A percentile compares a stretch with the other conserved stretches of the same genome.
phyloP scores from a whole-genome alignment of 1,140 invertebrate genomes.

The Conopomorpha cramerella region DNA sequence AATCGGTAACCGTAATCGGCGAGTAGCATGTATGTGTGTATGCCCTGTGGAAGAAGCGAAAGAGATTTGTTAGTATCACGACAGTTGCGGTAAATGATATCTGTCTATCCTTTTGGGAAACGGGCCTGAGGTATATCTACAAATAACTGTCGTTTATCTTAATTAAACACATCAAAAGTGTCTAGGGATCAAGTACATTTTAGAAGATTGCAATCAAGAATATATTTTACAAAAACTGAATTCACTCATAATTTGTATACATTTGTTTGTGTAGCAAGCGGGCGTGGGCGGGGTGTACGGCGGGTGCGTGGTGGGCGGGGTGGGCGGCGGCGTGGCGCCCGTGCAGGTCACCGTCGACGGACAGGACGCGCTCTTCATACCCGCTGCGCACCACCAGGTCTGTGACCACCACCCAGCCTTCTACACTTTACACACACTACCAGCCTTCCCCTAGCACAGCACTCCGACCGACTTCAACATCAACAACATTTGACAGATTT shows the following conservation, averaged over 20 bases:
- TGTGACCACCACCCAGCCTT: no score
- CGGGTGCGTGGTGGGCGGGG: slow-evolving; percentile 33
- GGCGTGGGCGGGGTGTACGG: slow-evolving; percentile 34
- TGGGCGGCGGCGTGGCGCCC: slow-evolving; percentile 58
- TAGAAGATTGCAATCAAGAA: no score
- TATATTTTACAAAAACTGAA: slow-evolving; percentile 1
- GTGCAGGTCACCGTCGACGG: slow-evolving; percentile 92
- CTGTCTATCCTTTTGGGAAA: no score
- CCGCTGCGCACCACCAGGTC: slow-evolving; percentile 58
- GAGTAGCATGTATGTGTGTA: neutral
- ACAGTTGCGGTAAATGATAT: neutral
- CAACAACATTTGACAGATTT: no score
- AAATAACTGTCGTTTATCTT: no score
- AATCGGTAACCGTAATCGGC: neutral
- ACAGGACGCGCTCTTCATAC: slow-evolving; percentile 89
- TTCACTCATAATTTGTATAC: neutral
- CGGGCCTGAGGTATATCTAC: no score
- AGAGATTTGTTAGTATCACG: no score
- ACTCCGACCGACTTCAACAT: no score
- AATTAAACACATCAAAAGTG: neutral
- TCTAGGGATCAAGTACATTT: neutral
- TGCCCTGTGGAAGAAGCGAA: neutral
- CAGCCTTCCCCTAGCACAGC: no score
- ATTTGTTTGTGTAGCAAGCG: slow-evolving; percentile 1
- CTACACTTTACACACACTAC: no score